phyloP scores from a whole-genome alignment of 2,113 vertebrate genomes.

The Austrofundulus limnaeus region DNA sequence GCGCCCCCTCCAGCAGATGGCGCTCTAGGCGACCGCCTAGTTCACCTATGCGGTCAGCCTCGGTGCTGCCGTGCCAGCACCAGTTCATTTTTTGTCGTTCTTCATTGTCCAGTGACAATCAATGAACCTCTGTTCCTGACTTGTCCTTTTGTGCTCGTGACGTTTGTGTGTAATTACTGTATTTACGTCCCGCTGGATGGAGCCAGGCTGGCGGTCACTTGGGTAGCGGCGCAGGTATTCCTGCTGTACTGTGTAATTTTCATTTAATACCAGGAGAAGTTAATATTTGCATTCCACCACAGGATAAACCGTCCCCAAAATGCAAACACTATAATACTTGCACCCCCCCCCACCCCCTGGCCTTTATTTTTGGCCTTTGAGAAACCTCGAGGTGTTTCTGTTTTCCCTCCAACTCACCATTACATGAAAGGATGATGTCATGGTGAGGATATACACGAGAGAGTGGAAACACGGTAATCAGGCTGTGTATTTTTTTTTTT shows the following conservation, averaged over 20 bases:
- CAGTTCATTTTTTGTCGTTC: constrained; percentile 42
- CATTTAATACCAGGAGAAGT: constrained; percentile 63
- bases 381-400: constrained; percentile 22
- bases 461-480: constrained; percentile 13
- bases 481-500: constrained; percentile 9
- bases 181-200: constrained; percentile 59
- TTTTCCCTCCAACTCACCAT: constrained; percentile 31
- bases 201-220: constrained; percentile 74
- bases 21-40: too few relatives aligned
- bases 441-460: constrained; percentile 16
- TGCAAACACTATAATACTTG: constrained; percentile 24
- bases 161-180: constrained; percentile 66
- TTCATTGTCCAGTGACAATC: constrained; percentile 44
- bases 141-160: constrained; percentile 32
- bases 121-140: constrained; percentile 30
- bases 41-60: too few relatives aligned
- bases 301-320: constrained; percentile 40
- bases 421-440: constrained; percentile 46
- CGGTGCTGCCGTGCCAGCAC: constrained; percentile 12
- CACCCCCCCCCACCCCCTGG: constrained; percentile 16
- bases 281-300: constrained; percentile 76
- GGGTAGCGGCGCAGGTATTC: constrained; percentile 71
- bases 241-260: constrained; percentile 67
- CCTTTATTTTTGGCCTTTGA: constrained; percentile 15
- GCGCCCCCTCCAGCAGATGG: too few relatives aligned